These are phyloP conservation scores for Hemicentrotus pulcherrimus DNA, from an alignment of 35 echinoderm and acorn worm species.

Conservation along the genomic window DNA sequence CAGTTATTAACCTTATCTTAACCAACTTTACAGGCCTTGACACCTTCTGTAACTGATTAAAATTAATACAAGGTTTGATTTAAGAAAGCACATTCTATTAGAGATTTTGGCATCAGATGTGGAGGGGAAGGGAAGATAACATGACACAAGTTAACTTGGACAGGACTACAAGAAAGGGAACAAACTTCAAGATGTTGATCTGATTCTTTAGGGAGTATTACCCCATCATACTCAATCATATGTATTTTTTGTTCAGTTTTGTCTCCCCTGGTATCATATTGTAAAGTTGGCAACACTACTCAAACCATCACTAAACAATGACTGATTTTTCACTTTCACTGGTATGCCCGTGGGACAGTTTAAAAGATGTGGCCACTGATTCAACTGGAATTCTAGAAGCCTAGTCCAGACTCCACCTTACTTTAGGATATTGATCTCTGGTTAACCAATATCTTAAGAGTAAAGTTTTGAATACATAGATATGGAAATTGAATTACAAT, in stretches of 20 bases:
- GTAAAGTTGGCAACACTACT: not conserved
- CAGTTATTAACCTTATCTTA: not conserved
- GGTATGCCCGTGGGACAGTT: not conserved
- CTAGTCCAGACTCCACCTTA: too few relatives aligned
- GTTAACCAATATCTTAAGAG: not conserved
- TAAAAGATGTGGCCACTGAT: not conserved
- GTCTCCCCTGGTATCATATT: not conserved
- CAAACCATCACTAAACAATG: not conserved
- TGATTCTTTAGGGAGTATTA: not conserved
- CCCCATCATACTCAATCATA: not conserved
- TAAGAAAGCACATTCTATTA: not conserved
- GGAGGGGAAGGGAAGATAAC: not conserved
- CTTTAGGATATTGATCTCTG: not conserved
- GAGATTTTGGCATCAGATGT: not conserved
- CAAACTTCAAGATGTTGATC: not conserved
- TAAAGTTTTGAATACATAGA: not conserved
- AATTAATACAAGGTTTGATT: not conserved
- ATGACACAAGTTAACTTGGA: not conserved
- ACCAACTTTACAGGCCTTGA: not conserved
- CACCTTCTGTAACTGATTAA: not conserved
- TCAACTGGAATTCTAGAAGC: not conserved
- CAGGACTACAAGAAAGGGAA: not conserved
- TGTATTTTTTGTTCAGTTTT: not conserved
- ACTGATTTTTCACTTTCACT: not conserved
- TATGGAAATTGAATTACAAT: not conserved